Evolutionary conservation across 1,140 invertebrate genomes (phyloP), one percentile per base, ranked within the genome.

Genomic region (Temnothorax nylanderi): DNA sequence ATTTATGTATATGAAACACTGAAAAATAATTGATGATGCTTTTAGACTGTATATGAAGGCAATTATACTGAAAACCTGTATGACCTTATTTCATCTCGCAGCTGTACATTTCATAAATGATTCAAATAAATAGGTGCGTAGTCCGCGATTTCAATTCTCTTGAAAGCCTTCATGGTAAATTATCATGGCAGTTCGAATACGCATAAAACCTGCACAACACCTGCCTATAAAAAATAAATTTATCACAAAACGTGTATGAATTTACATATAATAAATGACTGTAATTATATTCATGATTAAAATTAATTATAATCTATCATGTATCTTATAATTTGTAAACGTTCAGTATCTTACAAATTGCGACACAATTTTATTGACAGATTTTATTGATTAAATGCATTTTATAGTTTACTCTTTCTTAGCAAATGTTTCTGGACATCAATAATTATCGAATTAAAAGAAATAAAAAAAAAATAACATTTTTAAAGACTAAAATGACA

Each of bases 71-170:
- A 13, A 26, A 54, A 71, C 21, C 47, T 51, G 16, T 3, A 37
- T 34, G 60, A 67, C 60, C 16, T 81, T 56, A 71, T 81, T 71
- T 69, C 10, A 32, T 81, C 21, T 71, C 64, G 37, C 78, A 71
- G 34, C 21, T 34, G 13, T 84, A 75, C 58, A 60, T 84, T 75
- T 60, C 26, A 72, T 71, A 62, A 67, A 74, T 37, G 51, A 71
- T 69, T 37, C 16, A 65, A 37, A 78, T 18, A 6, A 74, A 82
- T 41, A 26, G 37, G 44, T 26, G 11, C 16, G 21, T 32, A 60
- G 54, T n/a, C n/a, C 26, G n/a, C 41, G 58, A 32, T 84, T 84
- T 60, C 80, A 84, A 74, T 84, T 84, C 54, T 44, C 26, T 74
- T 74, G 44, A 84, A 84, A 84, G 69, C 80, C 11, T 74, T 74